Base-by-base conservation (phyloP, 2,888 invertebrate genomes). In the Eudasyphora cyanicolor region DNA sequence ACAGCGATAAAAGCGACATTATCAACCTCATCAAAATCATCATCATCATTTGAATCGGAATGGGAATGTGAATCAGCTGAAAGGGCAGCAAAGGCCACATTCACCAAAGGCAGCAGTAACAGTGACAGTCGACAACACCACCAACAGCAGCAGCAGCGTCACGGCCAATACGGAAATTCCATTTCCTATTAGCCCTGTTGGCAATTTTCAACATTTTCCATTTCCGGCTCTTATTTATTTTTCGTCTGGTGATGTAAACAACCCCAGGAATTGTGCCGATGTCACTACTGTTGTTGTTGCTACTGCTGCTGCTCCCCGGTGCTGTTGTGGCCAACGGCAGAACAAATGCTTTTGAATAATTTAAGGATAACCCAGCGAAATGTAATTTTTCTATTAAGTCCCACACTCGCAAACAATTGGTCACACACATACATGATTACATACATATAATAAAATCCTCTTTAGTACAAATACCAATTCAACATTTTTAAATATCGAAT, bases 101-200 rank as follows among this genome's bases (percentile, higher is more conserved):
- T 10, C 60, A 17, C 71, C 38, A 75, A 49, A 2, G 17, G 19
- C 17, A 17, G 8, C 45, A 74, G 69, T 69, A 35, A 14, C n/a
- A 8, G 19, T 6, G 51, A 2, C 27, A 24, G 24, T 57, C 12
- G 57, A 19, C 51, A 78, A 78, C n/a, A 45, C 27, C 51, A 24
- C 27, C 57, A 54, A 35, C 54, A 19, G 35, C 35, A 75, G 17
- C 42, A 24, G 38, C 1, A 64, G n/a, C 49, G 29, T 10, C 49
- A 49, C n/a, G 12, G 45, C 2, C 5, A 79, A 76, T 79, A 69
- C 80, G 84, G 81, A 79, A 81, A 81, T 84, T 77, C 77, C 77
- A 84, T 81, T 84, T 84, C 81, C 84, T 78, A 79, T 81, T 81
- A 71, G 81, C 71, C 81, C 78, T 84, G 76, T 67, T 71, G 60